Conservation (phyloP, 2,113 vertebrate genomes). For the human (Homo sapiens) region GRCh38 chr4:94105001-94105500, state of each 20-base stretch:
- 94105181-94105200: neutral
- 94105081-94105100: too few species aligned
- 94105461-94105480: neutral
- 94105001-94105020: too few species aligned
- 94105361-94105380: neutral
- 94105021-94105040: too few species aligned
- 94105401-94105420: neutral
- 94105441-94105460: neutral
- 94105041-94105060: too few species aligned
- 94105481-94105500: neutral
- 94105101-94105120: neutral
- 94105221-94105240: neutral
- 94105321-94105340: neutral
- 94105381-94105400: neutral
- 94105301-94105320: neutral
- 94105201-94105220: neutral
- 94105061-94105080: neutral
- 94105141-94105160: neutral
- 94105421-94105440: neutral
- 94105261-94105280: neutral
- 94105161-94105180: neutral
- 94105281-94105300: neutral
- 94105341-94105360: neutral
- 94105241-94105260: neutral
- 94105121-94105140: neutral